phyloP scores from a whole-genome alignment of 2,797 vertebrate genomes.

The Eulemur rubriventer region DNA sequence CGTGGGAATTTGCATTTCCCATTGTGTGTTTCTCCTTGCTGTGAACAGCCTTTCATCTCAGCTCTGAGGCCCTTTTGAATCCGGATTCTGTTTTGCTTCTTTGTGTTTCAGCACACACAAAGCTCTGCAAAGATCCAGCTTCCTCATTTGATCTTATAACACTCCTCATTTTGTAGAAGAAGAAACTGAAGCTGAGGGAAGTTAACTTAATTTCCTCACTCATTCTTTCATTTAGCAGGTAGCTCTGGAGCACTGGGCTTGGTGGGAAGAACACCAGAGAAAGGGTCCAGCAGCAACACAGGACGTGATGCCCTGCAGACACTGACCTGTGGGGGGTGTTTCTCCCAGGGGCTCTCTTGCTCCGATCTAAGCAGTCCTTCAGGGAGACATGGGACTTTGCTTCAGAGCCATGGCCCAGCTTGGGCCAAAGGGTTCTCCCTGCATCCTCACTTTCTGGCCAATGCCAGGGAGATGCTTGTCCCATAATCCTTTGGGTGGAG shows the following conservation, averaged over 20 bases:
- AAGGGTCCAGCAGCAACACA: neutral
- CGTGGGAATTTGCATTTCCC: neutral
- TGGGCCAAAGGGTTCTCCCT: neutral
- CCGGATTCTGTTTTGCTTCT: neutral
- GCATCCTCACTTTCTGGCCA: neutral
- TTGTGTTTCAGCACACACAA: neutral
- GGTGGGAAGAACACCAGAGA: neutral
- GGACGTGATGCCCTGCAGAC: neutral
- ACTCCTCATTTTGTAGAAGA: neutral
- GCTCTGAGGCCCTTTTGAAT: neutral
- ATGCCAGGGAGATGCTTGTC: neutral
- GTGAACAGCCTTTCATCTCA: neutral
- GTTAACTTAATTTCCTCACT: neutral
- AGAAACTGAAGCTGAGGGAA: neutral
- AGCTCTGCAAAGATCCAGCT: neutral
- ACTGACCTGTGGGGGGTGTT: neutral
- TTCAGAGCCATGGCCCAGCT: neutral
- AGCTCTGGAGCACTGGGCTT: rapidly evolving
- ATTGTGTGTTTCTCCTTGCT: neutral
- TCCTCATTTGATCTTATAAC: neutral
- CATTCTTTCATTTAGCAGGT: neutral
- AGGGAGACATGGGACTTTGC: neutral
- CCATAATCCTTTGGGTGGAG: neutral
- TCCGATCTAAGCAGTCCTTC: neutral
- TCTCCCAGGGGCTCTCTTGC: neutral